Evolutionary conservation across 2,113 vertebrate species (phyloP), one percentile per base, ranked within the genome.

Genomic region (Cathartes aura): DNA sequence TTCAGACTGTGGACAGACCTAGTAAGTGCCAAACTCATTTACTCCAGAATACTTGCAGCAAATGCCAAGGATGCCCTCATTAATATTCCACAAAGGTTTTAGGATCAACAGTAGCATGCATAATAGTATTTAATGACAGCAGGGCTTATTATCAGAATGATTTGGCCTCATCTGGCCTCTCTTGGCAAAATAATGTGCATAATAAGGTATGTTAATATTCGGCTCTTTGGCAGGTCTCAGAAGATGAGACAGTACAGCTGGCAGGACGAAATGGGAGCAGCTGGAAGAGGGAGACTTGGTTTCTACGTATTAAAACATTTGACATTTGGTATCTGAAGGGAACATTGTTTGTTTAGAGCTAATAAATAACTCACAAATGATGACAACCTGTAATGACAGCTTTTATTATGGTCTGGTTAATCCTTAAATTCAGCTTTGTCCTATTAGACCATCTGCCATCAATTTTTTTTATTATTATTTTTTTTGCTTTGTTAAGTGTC

Each of bases 311-410:
- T 97, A 97, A 96, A 98, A 40, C 75, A 27, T 92, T 95, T 98
- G 97, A 98, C 97, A 98, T 98, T 98, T 98, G 97, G 92, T 98
- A 96, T 97, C 97, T 96, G 96, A 97, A 97, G 94, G 93, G 92
- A 98, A 32, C 83, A 29, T 47, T 72, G 90, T 80, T 97, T 94
- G 72, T 90, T 92, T 88, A 96, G 87, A 81, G 82, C 97, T 98
- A 97, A 98, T 98, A 98, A 98, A 97, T 97, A 98, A 98, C 89
- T 95, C n/a, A 1, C 74, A 89, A 86, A 91, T 1, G 66, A 98
- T 96, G 96, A 97, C 96, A 96, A 97, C 95, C 95, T 91, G 91
- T 88, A 96, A 96, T 91, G 95, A 97, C 98, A 98, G 97, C 94
- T 98, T 97, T 98, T 96, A 58, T 97, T 98, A 58, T 82, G 91